Evolutionary conservation across 1,140 invertebrate species (phyloP).

Genomic region (Aphis craccivora): DNA sequence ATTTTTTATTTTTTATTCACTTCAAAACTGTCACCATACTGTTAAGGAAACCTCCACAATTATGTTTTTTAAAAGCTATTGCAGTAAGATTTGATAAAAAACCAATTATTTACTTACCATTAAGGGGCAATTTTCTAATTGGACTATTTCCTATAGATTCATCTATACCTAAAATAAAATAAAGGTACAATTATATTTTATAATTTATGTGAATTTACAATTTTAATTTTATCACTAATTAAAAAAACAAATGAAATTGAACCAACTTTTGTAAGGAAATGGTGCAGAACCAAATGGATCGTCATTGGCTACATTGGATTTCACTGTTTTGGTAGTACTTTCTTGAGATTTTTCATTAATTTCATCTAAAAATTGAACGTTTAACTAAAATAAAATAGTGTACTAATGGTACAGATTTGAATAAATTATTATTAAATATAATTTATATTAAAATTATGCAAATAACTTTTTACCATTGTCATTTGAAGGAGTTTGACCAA

Average conservation of each 20-base stretch:
- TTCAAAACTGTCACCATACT: neutral
- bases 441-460: neutral
- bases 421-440: neutral
- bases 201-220: neutral
- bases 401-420: slow-evolving; percentile 34
- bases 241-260: neutral
- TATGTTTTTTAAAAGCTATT: neutral
- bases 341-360: slow-evolving; percentile 32
- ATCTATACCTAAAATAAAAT: slow-evolving; percentile 1
- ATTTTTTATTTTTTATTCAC: neutral
- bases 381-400: slow-evolving; percentile 37
- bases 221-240: neutral
- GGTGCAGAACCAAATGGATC: slow-evolving; percentile 69
- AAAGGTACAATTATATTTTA: neutral
- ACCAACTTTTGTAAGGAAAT: slow-evolving; percentile 67
- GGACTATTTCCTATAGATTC: slow-evolving; percentile 29
- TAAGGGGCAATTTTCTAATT: slow-evolving; percentile 21
- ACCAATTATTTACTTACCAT: slow-evolving; percentile 34
- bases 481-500: neutral
- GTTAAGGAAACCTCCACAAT: neutral
- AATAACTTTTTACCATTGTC: slow-evolving; percentile 36
- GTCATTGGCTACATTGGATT: slow-evolving; percentile 51
- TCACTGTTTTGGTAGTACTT: slow-evolving; percentile 64
- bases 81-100: neutral
- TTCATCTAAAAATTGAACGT: slow-evolving; percentile 49